These are phyloP conservation scores for Thamnophis sirtalis DNA, from an alignment of 2,113 vertebrate species.

Conservation along the genomic window DNA sequence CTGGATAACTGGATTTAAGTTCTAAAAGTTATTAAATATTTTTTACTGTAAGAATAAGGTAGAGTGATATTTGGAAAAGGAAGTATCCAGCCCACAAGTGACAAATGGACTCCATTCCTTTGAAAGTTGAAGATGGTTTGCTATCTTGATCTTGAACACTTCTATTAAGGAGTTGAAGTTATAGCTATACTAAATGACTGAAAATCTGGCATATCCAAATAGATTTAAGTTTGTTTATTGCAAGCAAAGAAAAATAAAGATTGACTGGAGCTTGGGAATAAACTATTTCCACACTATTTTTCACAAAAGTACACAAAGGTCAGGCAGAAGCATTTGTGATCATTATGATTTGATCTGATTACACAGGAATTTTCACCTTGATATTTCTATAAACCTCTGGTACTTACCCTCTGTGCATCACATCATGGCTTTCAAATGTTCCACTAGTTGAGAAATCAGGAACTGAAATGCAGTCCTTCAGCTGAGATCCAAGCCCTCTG, in stretches of 20 bases:
- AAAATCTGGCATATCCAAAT: neutral
- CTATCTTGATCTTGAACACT: neutral
- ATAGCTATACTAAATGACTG: neutral
- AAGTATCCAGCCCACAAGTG: neutral
- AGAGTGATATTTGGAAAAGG: neutral
- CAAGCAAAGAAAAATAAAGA: too few relatives aligned
- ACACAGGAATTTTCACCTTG: neutral
- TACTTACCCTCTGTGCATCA: conserved; percentile 82
- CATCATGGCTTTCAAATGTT: conserved; percentile 81
- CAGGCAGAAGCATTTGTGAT: neutral
- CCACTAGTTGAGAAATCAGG: conserved; percentile 79
- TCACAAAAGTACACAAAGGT: neutral
- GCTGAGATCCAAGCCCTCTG: conserved; percentile 80
- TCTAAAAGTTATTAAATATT: neutral
- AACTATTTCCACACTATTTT: neutral
- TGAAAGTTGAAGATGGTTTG: neutral
- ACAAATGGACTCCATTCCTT: neutral
- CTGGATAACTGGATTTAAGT: neutral
- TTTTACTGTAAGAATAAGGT: neutral
- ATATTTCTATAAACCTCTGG: neutral
- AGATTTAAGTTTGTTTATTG: neutral
- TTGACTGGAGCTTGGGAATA: neutral
- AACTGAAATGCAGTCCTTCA: conserved; percentile 86
- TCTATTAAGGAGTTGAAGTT: neutral
- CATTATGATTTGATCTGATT: neutral